Base-by-base conservation (phyloP, 2,113 vertebrate genomes). In the Perccottus glenii region DNA sequence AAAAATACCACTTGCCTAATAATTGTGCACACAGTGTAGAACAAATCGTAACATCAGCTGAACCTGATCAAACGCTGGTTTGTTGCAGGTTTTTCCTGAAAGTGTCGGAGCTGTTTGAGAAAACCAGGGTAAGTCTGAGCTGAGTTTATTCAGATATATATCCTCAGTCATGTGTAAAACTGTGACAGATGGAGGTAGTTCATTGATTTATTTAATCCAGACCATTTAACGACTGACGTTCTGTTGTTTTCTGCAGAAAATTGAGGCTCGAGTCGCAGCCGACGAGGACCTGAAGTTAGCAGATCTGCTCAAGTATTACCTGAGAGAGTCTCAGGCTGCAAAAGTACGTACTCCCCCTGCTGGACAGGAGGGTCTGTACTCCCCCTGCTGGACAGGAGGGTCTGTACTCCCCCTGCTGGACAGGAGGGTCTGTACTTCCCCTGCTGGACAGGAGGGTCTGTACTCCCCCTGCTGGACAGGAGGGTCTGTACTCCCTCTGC, bases 281-380 rank as follows among this genome's bases (percentile, higher is more conserved):
- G 98, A 99, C 80, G 96, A 99, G 81, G 98, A 99, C 82, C 93
- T 99, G 89, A 99, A 99, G 78, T 94, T 99, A 81, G 97, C 98
- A 19, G 98, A 99, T 84, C 94, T 99, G 87, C 88, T 99, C 70
- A 98, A 98, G 83, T 99, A 99, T 11, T 99, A 99, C 81, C 92
- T 99, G 92, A 93, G 97, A 70, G 97, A 99, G 92, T 99, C 98
- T 0, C 98, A 99, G 92, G 97, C 97, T 84, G 97, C 97, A 78
- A 99, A 99, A 96, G 97, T 98, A 8, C 5, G 65, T 27, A 27
- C 19, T 27, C 19, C 19, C 19, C 19, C 19, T 27, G 19, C 1
- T 27, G 19, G 19, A 27, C 19, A n/a, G n/a, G n/a, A n/a, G n/a
- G n/a, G n/a, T n/a, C n/a, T n/a, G n/a, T n/a, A n/a, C n/a, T n/a